Evolutionary conservation across 2,113 vertebrate genomes (phyloP).

Genomic region (Neogobius melanostomus): DNA sequence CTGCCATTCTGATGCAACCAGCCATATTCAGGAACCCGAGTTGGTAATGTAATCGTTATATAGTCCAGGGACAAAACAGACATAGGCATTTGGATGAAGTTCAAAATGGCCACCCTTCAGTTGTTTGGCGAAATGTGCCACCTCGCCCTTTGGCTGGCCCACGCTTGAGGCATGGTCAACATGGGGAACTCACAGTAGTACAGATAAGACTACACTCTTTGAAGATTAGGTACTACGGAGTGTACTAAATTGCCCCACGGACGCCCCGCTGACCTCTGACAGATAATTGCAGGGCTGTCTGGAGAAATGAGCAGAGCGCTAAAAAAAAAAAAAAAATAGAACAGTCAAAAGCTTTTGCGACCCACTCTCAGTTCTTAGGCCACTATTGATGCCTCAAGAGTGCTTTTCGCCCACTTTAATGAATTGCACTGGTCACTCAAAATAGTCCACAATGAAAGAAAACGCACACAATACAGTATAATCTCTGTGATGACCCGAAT

Average conservation of each 20-base stretch:
- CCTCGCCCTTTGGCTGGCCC: background rate
- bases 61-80: background rate
- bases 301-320: background rate
- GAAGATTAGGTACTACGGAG: background rate
- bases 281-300: background rate
- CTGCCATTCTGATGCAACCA: no score
- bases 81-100: background rate
- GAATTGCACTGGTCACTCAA: no score
- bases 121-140: background rate
- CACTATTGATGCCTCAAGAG: background rate
- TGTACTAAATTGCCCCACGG: background rate
- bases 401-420: no score
- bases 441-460: no score
- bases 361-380: no score
- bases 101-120: background rate
- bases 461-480: no score
- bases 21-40: no score
- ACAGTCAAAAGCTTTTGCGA: background rate
- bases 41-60: no score
- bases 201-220: background rate
- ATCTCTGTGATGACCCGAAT: no score
- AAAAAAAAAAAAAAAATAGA: background rate
- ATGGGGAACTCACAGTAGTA: background rate
- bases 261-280: constrained; percentile 1
- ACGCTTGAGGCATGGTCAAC: background rate